Percentiles rank a stretch among this genome's conserved stretches.
These are phyloP conservation scores for Leucophora obtusa DNA, from an alignment of 2,888 invertebrate genomes.

Conservation along the genomic window DNA sequence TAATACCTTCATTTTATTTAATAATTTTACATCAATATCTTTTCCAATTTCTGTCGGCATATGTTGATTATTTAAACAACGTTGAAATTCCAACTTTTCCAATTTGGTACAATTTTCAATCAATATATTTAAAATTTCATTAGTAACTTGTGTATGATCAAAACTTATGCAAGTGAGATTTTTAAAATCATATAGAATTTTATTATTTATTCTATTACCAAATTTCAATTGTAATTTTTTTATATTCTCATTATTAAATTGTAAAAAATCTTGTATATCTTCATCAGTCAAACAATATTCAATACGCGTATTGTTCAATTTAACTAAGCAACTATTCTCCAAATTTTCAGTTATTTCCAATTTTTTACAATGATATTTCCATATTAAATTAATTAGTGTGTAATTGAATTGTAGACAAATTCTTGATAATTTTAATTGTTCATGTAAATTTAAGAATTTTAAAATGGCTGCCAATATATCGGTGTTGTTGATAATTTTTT, in stretches of 20 bases:
- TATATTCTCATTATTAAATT: not conserved
- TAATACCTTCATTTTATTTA: not conserved
- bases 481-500: not conserved
- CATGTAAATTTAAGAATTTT: constrained; percentile 1
- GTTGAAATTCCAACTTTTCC: not conserved
- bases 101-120: constrained; percentile 4
- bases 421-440: constrained; percentile 9
- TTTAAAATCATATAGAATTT: not conserved
- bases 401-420: not conserved
- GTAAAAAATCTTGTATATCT: not conserved
- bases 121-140: not conserved
- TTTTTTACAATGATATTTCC: not conserved
- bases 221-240: not conserved
- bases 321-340: not conserved
- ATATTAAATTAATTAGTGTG: not conserved
- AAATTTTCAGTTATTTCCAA: not conserved
- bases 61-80: not conserved
- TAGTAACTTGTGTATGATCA: not conserved
- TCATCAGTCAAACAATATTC: not conserved
- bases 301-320: not conserved
- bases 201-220: not conserved
- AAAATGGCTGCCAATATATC: constrained; percentile 10
- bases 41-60: not conserved
- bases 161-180: constrained; percentile 3
- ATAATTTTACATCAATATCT: not conserved